Percentiles rank a stretch among this genome's conserved stretches.
Evolutionary conservation across 1,140 invertebrate genomes (phyloP).

Genomic region (Brachionus plicatilis): DNA sequence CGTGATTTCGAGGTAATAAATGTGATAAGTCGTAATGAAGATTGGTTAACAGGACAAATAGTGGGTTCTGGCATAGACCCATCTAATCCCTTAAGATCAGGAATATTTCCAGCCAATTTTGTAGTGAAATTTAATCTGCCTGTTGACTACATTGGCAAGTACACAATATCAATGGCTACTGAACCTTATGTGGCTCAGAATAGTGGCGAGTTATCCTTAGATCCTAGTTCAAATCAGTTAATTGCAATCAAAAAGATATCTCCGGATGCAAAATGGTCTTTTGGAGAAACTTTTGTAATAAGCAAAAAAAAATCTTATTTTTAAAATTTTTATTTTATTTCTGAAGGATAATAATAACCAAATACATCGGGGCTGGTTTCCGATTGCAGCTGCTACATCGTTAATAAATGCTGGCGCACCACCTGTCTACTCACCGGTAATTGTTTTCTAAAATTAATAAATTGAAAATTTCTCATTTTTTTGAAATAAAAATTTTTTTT

Average conservation of each 20-base stretch:
- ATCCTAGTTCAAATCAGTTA: conserved; percentile 45
- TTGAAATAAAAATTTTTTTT: neutral
- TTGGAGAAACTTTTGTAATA: conserved; percentile 9
- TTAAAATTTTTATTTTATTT: neutral
- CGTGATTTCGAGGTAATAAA: conserved; percentile 78
- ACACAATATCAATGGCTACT: conserved; percentile 8
- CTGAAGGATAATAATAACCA: neutral
- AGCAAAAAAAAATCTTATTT: neutral
- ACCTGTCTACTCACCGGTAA: neutral
- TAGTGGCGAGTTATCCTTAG: conserved; percentile 43
- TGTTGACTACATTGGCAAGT: neutral
- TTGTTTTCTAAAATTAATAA: neutral
- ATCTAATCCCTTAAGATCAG: conserved; percentile 57
- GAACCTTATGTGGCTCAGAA: conserved; percentile 39
- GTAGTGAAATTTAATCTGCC: conserved; percentile 51
- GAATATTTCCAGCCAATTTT: conserved; percentile 77
- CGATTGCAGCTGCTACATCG: neutral
- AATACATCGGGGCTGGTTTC: conserved; percentile 32
- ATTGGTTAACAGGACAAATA: conserved; percentile 95
- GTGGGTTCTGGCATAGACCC: conserved; percentile 58
- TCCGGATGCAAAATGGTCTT: conserved; percentile 29
- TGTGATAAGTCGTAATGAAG: conserved; percentile 65
- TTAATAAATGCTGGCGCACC: neutral
- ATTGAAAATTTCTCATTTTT: neutral
- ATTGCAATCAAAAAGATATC: conserved; percentile 44